Base-by-base conservation (phyloP, 2,888 invertebrate genomes). In the Leptopilina drosophilae region DNA sequence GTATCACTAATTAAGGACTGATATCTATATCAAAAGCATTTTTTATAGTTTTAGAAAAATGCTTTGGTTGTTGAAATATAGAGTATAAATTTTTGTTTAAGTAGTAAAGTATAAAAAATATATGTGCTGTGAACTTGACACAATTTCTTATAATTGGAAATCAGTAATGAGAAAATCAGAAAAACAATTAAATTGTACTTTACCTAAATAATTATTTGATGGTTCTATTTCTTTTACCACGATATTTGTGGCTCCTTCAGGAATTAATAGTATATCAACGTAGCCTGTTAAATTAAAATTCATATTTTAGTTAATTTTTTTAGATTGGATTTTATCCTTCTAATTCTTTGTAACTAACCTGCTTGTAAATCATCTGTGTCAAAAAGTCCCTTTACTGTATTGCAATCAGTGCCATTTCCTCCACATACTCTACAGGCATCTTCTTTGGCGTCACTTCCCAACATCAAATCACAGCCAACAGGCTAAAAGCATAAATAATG, bases 391-490 rank as follows among this genome's bases (percentile, higher is more conserved):
- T 92, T 92, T 76, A 95, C 93, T 0, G 97, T 98, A 88, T 95
- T 95, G 90, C 99, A 99, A 85, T 95, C 95, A 80, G 95, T 95
- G 11, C 97, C 97, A 91, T 98, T 96, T 0, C 98, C 98, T n/a
- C 97, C 96, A 90, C 99, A 99, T 87, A 95, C 95, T 64, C 98
- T 94, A 90, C 99, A 99, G 87, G 96, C 96, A 92, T 99, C 99
- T 92, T 98, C 98, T 85, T 94, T 94, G 11, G 96, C 95, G 78
- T 94, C 93, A 6, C 98, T 98, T 12, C 98, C 98, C 87, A 99
- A 93, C 95, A 97, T 96, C 94, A 96, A 96, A 92, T 99, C 98
- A 91, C 99, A 99, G 79, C 99, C 99, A 64, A 98, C 97, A 9
- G 96, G 95, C 96, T 97, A 88, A 40, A 90, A 88, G 33, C 33